Percentiles rank a stretch among this genome's conserved stretches.
phyloP scores from a whole-genome alignment of 2,888 invertebrate genomes.

The Spodoptera exigua region DNA sequence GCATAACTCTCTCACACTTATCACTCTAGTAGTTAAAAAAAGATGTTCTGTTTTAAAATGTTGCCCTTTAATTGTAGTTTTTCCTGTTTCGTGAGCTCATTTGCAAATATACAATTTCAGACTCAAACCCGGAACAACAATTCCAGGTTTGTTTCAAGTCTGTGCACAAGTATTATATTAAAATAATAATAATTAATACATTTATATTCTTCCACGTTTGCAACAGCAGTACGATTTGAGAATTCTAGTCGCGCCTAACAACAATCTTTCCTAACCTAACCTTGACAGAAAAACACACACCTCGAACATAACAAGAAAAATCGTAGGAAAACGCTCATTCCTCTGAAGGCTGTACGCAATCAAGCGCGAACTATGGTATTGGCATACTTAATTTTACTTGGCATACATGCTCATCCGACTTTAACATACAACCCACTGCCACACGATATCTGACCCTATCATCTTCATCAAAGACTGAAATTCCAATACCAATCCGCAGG shows the following conservation, averaged over 20 bases:
- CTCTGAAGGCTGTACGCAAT: conserved; percentile 83
- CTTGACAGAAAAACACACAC: conserved; percentile 81
- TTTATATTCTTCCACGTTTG: too few relatives aligned
- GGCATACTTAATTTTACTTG: conserved; percentile 87
- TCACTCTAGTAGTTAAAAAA: too few relatives aligned
- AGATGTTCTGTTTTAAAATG: too few relatives aligned
- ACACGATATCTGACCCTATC: conserved; percentile 44
- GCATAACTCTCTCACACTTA: too few relatives aligned
- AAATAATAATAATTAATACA: too few relatives aligned
- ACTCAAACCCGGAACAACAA: too few relatives aligned
- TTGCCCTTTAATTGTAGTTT: too few relatives aligned
- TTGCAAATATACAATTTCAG: too few relatives aligned
- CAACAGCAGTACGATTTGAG: conserved; percentile 25
- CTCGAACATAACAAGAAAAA: conserved; percentile 79
- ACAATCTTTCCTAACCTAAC: conserved; percentile 53
- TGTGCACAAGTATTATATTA: too few relatives aligned
- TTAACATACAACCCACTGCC: conserved; percentile 60
- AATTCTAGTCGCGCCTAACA: conserved; percentile 58
- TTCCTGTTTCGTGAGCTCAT: too few relatives aligned
- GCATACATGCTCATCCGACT: conserved; percentile 83
- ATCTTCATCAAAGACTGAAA: conserved; percentile 14
- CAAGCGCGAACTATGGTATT: conserved; percentile 85
- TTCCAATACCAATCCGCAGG: conserved; percentile 8
- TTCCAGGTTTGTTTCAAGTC: too few relatives aligned
- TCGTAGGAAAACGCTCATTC: conserved; percentile 84